A percentile compares a stretch with the other conserved stretches of the same genome.
phyloP scores from a whole-genome alignment of 2,113 vertebrate genomes.

The Pungitius pungitius region DNA sequence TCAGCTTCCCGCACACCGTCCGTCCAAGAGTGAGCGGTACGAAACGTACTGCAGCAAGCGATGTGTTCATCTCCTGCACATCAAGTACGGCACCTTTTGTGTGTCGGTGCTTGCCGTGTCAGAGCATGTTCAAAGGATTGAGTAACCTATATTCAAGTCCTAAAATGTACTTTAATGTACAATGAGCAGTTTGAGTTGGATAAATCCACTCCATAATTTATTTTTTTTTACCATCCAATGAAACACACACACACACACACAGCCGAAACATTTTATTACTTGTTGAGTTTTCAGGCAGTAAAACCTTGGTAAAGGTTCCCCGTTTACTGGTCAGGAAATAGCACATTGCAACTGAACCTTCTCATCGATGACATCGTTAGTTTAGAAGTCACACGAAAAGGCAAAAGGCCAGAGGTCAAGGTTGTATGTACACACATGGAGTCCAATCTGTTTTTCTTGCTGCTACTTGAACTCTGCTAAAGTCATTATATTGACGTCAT shows the following conservation, averaged over 20 bases:
- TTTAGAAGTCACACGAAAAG: neutral
- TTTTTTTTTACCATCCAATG: neutral
- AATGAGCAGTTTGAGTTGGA: neutral
- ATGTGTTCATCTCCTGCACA: neutral
- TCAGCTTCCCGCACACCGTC: neutral
- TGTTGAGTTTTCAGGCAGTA: neutral
- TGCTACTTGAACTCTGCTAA: slow-evolving; percentile 4
- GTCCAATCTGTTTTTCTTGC: neutral
- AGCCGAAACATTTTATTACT: neutral
- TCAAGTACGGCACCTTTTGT: neutral
- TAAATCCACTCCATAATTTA: neutral
- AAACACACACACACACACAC: neutral
- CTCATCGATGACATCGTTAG: neutral
- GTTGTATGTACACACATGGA: neutral
- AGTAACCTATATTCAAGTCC: neutral
- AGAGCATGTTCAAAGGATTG: neutral
- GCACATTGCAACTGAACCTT: neutral
- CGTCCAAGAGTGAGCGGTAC: slow-evolving; percentile 7
- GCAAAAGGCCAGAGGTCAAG: neutral
- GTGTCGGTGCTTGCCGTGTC: neutral
- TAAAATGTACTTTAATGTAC: neutral
- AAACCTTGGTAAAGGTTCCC: neutral
- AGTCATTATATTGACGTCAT: slow-evolving; percentile 6
- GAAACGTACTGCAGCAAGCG: neutral
- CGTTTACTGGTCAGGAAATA: neutral